Conservation (phyloP, 2,113 vertebrate species). For the Microtus richardsoni region DNA sequence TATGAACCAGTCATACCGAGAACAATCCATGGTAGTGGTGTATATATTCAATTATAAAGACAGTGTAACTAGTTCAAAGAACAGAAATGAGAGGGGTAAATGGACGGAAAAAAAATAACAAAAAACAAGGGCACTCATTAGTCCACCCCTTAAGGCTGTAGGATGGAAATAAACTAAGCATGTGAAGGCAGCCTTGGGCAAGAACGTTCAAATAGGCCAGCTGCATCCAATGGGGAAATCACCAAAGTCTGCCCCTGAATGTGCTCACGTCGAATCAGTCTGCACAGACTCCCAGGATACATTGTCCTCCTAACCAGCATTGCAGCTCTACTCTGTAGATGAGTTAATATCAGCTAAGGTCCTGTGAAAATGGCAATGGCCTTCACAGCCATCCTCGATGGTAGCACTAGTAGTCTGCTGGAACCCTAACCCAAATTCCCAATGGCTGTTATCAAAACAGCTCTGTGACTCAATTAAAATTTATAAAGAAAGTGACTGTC, state of each 20-base stretch:
- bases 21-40: not conserved
- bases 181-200: not conserved
- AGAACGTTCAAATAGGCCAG: not conserved
- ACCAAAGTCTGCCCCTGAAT: not conserved
- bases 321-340: not conserved
- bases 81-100: not conserved
- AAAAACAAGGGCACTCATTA: not conserved
- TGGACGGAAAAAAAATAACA: not conserved
- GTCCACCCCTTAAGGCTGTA: not conserved
- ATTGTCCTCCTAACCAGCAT: not conserved
- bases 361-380: conserved; percentile 15
- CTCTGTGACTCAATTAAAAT: conserved; percentile 15
- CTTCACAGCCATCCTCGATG: not conserved
- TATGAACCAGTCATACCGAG: not conserved
- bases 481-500: not conserved
- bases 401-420: not conserved
- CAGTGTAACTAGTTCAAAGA: not conserved
- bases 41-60: not conserved
- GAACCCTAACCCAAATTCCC: not conserved
- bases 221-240: not conserved
- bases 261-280: not conserved
- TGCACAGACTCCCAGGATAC: not conserved
- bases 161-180: not conserved
- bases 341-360: not conserved
- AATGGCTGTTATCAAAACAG: not conserved